A percentile compares a stretch with the other conserved stretches of the same genome.
Evolutionary conservation across 2,888 invertebrate genomes (phyloP).

Genomic region (Microctonus hyperodae): DNA sequence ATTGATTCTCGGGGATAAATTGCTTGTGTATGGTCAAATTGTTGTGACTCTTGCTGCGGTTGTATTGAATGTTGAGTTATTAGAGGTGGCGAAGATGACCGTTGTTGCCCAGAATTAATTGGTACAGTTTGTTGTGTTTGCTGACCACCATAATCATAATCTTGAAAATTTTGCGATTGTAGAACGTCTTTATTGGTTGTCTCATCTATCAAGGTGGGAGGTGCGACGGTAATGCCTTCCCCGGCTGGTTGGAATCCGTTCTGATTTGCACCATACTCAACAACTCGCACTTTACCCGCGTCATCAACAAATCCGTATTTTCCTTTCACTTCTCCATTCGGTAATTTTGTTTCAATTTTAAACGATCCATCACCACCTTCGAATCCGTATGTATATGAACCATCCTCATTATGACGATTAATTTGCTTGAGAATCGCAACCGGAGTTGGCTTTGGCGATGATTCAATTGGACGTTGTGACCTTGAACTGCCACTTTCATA

Average conservation of each 20-base stretch:
- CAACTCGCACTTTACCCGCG: slow-evolving; percentile 79
- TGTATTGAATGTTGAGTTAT: slow-evolving; percentile 38
- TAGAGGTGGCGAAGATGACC: slow-evolving; percentile 35
- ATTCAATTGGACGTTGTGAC: slow-evolving; percentile 58
- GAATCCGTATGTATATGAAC: slow-evolving; percentile 90
- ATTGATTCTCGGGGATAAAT: slow-evolving; percentile 49
- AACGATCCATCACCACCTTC: slow-evolving; percentile 89
- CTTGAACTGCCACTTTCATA: slow-evolving; percentile 64
- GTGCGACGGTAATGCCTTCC: slow-evolving; percentile 82
- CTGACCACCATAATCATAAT: slow-evolving; percentile 47
- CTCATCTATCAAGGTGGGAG: slow-evolving; percentile 64
- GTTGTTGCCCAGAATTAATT: slow-evolving; percentile 37
- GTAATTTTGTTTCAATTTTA: slow-evolving; percentile 87
- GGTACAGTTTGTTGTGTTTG: slow-evolving; percentile 38
- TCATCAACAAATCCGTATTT: slow-evolving; percentile 92
- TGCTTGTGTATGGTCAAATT: slow-evolving; percentile 52
- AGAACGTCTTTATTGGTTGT: slow-evolving; percentile 56
- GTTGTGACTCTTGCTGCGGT: slow-evolving; percentile 38
- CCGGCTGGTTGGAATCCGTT: slow-evolving; percentile 88
- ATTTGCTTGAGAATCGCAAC: slow-evolving; percentile 88
- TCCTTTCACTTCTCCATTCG: slow-evolving; percentile 84
- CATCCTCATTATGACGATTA: slow-evolving; percentile 88
- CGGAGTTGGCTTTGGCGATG: slow-evolving; percentile 67
- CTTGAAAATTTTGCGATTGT: slow-evolving; percentile 44
- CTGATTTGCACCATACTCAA: slow-evolving; percentile 89